A percentile compares a stretch with the other conserved stretches of the same genome.
These are phyloP conservation scores for Eutrigla gurnardus DNA, from an alignment of 2,797 vertebrate species.

Conservation along the genomic window DNA sequence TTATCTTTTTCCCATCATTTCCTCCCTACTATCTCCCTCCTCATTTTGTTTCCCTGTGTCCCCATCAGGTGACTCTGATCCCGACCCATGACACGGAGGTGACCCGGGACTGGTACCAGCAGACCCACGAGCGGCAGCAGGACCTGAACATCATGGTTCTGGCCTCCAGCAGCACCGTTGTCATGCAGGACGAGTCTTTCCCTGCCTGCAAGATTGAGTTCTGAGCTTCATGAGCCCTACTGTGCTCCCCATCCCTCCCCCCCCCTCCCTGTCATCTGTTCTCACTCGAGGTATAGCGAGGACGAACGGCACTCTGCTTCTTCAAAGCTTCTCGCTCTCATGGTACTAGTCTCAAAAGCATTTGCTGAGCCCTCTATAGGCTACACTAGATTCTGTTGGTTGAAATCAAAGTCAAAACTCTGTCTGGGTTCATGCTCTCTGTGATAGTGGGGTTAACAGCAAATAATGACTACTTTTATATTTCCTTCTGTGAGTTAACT, in stretches of 20 bases:
- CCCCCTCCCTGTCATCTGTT: slow-evolving; percentile 38
- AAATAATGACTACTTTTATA: slow-evolving; percentile 32
- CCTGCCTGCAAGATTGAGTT: slow-evolving; percentile 99
- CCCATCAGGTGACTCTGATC: slow-evolving; percentile 93
- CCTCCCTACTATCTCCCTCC: too few relatives aligned
- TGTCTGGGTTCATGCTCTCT: slow-evolving; percentile 43
- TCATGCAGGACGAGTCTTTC: slow-evolving; percentile 99
- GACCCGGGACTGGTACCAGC: slow-evolving; percentile 99
- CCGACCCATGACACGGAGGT: slow-evolving; percentile 98
- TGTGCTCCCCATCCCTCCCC: not conserved
- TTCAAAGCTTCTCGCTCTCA: slow-evolving; percentile 57
- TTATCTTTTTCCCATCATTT: too few relatives aligned
- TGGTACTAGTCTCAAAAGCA: slow-evolving; percentile 55
- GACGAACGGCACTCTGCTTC: slow-evolving; percentile 49
- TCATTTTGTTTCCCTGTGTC: slow-evolving; percentile 2
- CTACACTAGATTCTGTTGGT: slow-evolving; percentile 54
- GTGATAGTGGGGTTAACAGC: slow-evolving; percentile 47
- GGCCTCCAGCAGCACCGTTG: slow-evolving; percentile 99
- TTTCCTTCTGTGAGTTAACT: slow-evolving; percentile 38
- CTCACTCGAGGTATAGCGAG: slow-evolving; percentile 40
- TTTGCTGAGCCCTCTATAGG: slow-evolving; percentile 41
- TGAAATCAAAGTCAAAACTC: slow-evolving; percentile 48
- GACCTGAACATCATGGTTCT: slow-evolving; percentile 98
- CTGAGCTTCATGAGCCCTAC: slow-evolving; percentile 67
- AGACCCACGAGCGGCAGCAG: slow-evolving; percentile 97